Evolutionary conservation across 2,113 vertebrate genomes (phyloP), one percentile per base, ranked within the genome.

Genomic region (Myiagra hebetior): DNA sequence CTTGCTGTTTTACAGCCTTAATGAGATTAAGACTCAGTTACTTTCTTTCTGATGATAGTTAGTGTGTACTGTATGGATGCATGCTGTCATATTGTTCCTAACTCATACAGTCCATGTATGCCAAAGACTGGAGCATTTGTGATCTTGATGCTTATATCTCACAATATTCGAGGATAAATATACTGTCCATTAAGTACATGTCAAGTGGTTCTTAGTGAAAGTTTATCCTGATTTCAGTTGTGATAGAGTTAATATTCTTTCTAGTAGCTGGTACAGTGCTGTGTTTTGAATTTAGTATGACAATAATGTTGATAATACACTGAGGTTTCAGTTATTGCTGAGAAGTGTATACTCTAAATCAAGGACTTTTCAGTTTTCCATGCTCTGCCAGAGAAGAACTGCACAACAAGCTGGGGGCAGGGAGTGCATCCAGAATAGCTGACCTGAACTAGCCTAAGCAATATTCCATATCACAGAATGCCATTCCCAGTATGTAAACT

Each of bases 331-430:
- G 19, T 39, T 67, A 16, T 39, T 82, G 18, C 19, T 74, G 33
- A 20, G 59, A 35, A 30, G 4, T 15, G 4, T 52, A 23, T 57
- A 8, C 15, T 59, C 44, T 44, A 59, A 74, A 67, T 39, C 13
- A 39, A 53, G 46, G 16, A 60, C 28, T 82, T 68, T 18, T 21
- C 16, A 46, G 20, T 46, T 39, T 82, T 60, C 46, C 7, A 14
- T 46, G 46, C 13, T 53, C 46, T 46, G 39, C n/a, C 46, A 47
- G 13, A 0, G 0, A 75, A 26, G 30, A 68, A 16, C n/a, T 60
- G 39, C 46, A 35, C n/a, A 60, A 17, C 6, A 30, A 52, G 5
- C 39, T 53, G 28, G 9, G 11, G 30, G 3, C 0, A 0, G n/a
- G 17, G 28, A 41, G 20, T 65, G 24, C 46, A 18, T n/a, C 20